Conservation (phyloP, 37 sponge, comb jelly and placozoan species). For the Beroe forskalii region DNA sequence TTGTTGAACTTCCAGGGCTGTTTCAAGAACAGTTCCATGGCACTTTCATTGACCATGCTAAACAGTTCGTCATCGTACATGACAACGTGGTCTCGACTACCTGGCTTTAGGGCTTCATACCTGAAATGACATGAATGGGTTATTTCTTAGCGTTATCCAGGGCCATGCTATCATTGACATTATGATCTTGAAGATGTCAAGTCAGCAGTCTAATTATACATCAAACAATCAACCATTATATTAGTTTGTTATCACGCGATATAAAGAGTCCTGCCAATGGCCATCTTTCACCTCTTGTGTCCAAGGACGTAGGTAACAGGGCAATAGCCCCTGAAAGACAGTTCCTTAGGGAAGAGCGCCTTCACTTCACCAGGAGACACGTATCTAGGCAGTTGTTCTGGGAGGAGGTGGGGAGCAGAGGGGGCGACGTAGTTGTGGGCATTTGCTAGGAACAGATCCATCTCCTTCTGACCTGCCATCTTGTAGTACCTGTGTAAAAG, state of each 20-base stretch:
- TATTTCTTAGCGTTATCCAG: neutral
- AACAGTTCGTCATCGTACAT: constrained; percentile 80
- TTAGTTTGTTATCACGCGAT: no score
- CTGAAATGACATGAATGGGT: no score
- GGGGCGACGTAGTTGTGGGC: constrained; percentile 78
- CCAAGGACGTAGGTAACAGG: constrained; percentile 91
- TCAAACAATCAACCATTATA: no score
- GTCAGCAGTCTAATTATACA: neutral
- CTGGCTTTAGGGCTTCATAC: constrained; percentile 84
- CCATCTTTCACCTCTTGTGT: constrained; percentile 72
- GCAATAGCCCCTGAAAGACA: constrained; percentile 86
- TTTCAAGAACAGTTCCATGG: constrained; percentile 81
- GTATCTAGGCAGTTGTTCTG: constrained; percentile 71
- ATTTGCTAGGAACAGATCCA: constrained; percentile 71
- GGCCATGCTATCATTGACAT: neutral
- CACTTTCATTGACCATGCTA: constrained; percentile 73
- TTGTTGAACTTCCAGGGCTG: constrained; percentile 73
- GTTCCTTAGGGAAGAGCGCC: constrained; percentile 82
- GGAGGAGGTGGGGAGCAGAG: constrained; percentile 70
- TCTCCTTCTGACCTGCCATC: constrained; percentile 69
- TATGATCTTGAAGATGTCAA: neutral
- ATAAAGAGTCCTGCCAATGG: no score
- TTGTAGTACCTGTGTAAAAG: constrained; percentile 80
- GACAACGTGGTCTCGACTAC: constrained; percentile 71
- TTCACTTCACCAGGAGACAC: constrained; percentile 77